Evolutionary conservation across 2,113 vertebrate genomes (phyloP), one percentile per base, ranked within the genome.

Genomic region (Xyrauchen texanus): DNA sequence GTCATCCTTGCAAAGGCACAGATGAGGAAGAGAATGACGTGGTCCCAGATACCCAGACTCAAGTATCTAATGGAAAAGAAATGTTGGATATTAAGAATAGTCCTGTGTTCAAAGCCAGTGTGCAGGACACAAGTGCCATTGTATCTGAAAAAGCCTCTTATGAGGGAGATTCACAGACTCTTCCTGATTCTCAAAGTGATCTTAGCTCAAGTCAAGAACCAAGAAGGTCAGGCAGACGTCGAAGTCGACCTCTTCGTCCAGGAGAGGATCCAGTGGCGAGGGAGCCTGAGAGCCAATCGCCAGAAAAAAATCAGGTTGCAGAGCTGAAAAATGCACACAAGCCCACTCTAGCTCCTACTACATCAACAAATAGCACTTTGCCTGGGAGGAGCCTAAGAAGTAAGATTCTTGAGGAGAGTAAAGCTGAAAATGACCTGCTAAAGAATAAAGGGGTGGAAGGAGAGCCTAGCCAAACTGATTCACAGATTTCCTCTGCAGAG

Each of bases 211-310:
- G 77, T 8, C 91, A 83, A 5, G 84, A 87, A 45, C 90, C 87
- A 0, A 92, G 95, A 0, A 90, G 95, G 0, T 95, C 96, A 2
- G 85, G 88, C n/a, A 91, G 96, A 21, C 82, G 88, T 0, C 93
- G 92, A 65, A 67, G 81, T 60, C 83, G 63, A 68, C 90, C 90
- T 0, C 15, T 83, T 7, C 80, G 87, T 6, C 88, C 90, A 0
- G 90, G 87, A 45, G 94, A 95, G 4, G 13, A 87, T 7, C 60
- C 68, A 0, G 89, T 86, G 5, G 93, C 93, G 5, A 68, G 77
- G 8, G 92, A 72, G 86, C 21, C 3, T 1, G 3, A 34, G 21
- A 34, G 21, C 21, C 21, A 13, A 0, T 34, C 1, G 1, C 1
- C 7, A 0, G 90, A 88, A 70, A 86, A 49, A 49, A 74, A 47